phyloP scores from a whole-genome alignment of 2,797 vertebrate genomes.

The Hyperoplus immaculatus region DNA sequence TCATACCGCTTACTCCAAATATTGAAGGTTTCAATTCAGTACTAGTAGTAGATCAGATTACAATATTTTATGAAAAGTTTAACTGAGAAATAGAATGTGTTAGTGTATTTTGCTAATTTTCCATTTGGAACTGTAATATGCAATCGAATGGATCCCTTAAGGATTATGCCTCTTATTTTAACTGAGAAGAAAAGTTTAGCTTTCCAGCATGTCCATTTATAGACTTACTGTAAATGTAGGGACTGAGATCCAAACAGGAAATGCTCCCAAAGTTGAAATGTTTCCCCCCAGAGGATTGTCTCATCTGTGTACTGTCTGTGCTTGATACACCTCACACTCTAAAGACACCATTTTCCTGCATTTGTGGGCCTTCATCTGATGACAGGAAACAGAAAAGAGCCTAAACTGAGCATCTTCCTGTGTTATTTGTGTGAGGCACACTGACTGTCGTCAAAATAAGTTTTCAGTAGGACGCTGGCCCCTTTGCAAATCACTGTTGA shows the following conservation, averaged over 20 bases:
- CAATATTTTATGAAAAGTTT: neutral
- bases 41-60: neutral
- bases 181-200: constrained; percentile 26
- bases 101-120: neutral
- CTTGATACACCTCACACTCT: neutral
- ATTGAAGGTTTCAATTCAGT: neutral
- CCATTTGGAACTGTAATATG: neutral
- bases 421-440: neutral
- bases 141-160: neutral
- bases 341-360: constrained; percentile 14
- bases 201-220: constrained; percentile 42
- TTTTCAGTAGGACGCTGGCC: constrained; percentile 16
- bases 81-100: neutral
- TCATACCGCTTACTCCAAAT: neutral
- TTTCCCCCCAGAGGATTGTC: constrained; percentile 20
- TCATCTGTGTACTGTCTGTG: constrained; percentile 10
- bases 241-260: constrained; percentile 59
- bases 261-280: constrained; percentile 22
- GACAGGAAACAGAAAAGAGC: constrained; percentile 16
- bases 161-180: constrained; percentile 12
- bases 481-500: constrained; percentile 23
- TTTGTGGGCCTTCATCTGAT: constrained; percentile 9
- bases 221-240: constrained; percentile 52
- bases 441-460: neutral
- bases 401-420: constrained; percentile 7